Conservation (phyloP, 2,888 invertebrate genomes). For the Ornithoptera alexandrae region DNA sequence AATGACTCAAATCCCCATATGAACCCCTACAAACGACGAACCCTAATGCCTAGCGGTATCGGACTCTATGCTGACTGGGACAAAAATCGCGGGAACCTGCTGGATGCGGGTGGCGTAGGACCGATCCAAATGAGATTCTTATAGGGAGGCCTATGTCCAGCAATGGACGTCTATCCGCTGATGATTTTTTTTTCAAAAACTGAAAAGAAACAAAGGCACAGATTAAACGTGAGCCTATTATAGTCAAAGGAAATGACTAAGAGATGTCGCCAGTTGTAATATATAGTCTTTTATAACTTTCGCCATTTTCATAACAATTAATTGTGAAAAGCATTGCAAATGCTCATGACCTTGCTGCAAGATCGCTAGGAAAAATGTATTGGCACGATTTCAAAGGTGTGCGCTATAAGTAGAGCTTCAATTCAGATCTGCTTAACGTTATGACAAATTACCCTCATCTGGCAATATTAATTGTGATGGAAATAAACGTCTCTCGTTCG, state of each 20-base stretch:
- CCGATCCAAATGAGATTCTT: too few relatives aligned
- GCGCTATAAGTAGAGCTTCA: slow-evolving; percentile 15
- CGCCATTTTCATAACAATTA: slow-evolving; percentile 3
- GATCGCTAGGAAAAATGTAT: slow-evolving; percentile 11
- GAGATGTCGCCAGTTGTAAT: not conserved
- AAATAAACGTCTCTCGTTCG: not conserved
- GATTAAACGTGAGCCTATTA: not conserved
- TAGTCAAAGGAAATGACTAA: not conserved
- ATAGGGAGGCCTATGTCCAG: too few relatives aligned
- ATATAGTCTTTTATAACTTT: not conserved
- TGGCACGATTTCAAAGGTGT: slow-evolving; percentile 25
- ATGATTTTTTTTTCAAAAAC: too few relatives aligned
- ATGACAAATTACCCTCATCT: slow-evolving; percentile 5
- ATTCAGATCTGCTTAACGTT: slow-evolving; percentile 8
- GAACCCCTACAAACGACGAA: too few relatives aligned
- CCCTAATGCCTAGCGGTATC: too few relatives aligned
- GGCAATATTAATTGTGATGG: slow-evolving; percentile 1
- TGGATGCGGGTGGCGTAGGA: too few relatives aligned
- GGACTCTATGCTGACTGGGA: too few relatives aligned
- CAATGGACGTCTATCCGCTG: too few relatives aligned
- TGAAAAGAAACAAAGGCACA: not conserved
- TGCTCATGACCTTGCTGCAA: slow-evolving; percentile 21
- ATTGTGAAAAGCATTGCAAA: slow-evolving; percentile 9
- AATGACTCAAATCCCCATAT: too few relatives aligned
- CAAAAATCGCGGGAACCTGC: too few relatives aligned